phyloP scores from a whole-genome alignment of 2,888 invertebrate species.

The Allolobophora icterica region DNA sequence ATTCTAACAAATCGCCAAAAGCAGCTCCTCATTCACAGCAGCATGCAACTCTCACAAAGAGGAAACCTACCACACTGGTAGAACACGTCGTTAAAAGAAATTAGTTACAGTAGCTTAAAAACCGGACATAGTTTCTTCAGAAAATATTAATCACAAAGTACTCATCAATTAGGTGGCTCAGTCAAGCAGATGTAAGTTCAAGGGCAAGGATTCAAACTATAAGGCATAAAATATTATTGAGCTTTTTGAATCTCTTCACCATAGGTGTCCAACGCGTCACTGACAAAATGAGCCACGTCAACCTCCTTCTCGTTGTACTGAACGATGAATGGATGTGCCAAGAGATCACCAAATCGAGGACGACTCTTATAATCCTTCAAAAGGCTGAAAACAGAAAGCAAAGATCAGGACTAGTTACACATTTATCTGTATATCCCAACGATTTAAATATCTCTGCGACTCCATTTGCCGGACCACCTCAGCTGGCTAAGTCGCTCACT shows the following conservation, averaged over 20 bases:
- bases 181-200: not conserved
- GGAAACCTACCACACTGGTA: not conserved
- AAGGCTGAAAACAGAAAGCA: not conserved
- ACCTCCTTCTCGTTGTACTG: not conserved
- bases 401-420: not conserved
- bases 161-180: not conserved
- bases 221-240: not conserved
- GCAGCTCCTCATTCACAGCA: not conserved
- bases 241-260: conserved; percentile 3
- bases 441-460: no score
- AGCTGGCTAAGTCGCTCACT: no score
- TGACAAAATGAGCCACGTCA: conserved; percentile 12
- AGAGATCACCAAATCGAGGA: conserved; percentile 20
- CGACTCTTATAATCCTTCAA: not conserved
- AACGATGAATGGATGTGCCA: not conserved
- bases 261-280: not conserved
- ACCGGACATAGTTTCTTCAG: not conserved
- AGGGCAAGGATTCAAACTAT: not conserved
- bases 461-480: no score
- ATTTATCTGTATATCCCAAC: not conserved
- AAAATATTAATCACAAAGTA: not conserved
- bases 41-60: not conserved
- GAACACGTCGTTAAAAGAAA: not conserved
- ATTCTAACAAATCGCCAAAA: no score
- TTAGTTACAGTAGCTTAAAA: not conserved